A percentile compares a stretch with the other conserved stretches of the same genome.
phyloP scores from a whole-genome alignment of 1,140 invertebrate species.

The Meloidogyne chitwoodi region DNA sequence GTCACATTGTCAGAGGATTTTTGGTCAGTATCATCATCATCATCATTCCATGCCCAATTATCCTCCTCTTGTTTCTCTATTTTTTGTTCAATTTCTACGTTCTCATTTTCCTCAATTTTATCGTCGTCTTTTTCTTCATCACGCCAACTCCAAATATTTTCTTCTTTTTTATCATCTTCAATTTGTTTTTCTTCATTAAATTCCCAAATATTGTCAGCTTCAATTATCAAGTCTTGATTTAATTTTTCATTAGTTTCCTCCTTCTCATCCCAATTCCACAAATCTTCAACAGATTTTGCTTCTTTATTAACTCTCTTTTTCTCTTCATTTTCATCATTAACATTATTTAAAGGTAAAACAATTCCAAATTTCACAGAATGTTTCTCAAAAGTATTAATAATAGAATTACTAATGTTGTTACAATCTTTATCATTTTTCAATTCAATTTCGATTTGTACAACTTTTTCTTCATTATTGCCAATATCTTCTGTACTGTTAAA shows the following conservation, averaged over 20 bases:
- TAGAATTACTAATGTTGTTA: too few relatives aligned
- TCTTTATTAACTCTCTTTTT: neutral
- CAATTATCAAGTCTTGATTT: neutral
- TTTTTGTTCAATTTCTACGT: neutral
- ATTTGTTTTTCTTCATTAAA: neutral
- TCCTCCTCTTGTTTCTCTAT: neutral
- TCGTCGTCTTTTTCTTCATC: neutral
- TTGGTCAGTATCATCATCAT: neutral
- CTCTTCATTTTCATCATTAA: neutral
- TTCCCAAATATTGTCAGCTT: neutral
- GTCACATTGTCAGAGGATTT: neutral
- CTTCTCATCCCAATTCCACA: neutral
- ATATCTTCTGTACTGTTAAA: neutral
- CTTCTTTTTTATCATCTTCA: neutral
- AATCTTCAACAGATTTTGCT: neutral
- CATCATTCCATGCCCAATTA: neutral
- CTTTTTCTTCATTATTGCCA: neutral
- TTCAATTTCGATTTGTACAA: too few relatives aligned
- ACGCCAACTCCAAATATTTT: too few relatives aligned
- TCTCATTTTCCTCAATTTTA: neutral
- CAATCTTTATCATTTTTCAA: too few relatives aligned
- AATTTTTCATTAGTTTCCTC: neutral
- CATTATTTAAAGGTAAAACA: neutral
- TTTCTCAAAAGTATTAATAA: neutral
- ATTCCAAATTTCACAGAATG: neutral